Percentiles rank a stretch among this genome's conserved stretches.
These are phyloP conservation scores for Hesperia comma DNA, from an alignment of 2,888 invertebrate genomes.

Conservation along the genomic window DNA sequence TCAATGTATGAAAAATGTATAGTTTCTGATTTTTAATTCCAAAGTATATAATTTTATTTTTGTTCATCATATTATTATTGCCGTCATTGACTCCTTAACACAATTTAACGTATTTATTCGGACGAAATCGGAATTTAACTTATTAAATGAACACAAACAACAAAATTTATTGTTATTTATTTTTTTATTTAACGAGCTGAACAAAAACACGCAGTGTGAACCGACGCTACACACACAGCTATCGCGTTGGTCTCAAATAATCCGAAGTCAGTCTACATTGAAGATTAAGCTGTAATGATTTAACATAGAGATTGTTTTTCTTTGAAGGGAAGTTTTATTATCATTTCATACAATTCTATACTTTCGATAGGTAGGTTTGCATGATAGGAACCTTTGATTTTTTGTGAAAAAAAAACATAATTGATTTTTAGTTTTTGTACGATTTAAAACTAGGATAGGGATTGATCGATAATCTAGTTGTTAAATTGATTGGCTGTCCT, in stretches of 20 bases:
- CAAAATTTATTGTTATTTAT: too few relatives aligned
- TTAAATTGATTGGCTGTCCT: background rate
- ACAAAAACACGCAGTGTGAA: conserved; percentile 53
- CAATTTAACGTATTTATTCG: too few relatives aligned
- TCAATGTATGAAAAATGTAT: too few relatives aligned
- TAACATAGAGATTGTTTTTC: conserved; percentile 39
- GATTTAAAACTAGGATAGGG: conserved; percentile 31
- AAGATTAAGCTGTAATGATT: conserved; percentile 41
- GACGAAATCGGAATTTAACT: too few relatives aligned
- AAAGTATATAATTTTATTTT: too few relatives aligned
- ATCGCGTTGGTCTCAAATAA: conserved; percentile 58
- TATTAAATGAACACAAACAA: too few relatives aligned
- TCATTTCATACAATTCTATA: conserved; percentile 48
- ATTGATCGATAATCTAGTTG: conserved; percentile 14
- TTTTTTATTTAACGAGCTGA: background rate
- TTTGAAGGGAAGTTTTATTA: conserved; percentile 48
- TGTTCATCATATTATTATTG: too few relatives aligned
- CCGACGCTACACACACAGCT: conserved; percentile 53
- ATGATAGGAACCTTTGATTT: conserved; percentile 47
- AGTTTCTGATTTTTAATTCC: too few relatives aligned
- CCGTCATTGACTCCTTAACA: too few relatives aligned
- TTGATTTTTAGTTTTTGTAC: conserved; percentile 36
- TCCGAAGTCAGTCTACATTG: conserved; percentile 43
- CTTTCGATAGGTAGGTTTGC: conserved; percentile 44
- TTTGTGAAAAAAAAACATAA: conserved; percentile 42